Conservation (phyloP, 2,797 vertebrate species). For the Poecilia gillii region DNA sequence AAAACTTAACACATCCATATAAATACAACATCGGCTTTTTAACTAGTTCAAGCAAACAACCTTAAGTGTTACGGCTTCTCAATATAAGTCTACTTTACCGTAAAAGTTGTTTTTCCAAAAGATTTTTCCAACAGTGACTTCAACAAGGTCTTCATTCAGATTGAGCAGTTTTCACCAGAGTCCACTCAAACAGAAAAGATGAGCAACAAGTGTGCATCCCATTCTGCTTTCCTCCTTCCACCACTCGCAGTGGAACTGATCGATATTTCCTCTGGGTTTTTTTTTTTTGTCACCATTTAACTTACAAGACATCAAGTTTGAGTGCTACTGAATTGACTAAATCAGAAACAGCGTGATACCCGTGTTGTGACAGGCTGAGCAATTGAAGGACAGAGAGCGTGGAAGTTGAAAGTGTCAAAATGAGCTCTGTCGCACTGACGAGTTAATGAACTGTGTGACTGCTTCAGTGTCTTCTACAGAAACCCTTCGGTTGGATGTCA, state of each 20-base stretch:
- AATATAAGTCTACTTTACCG: not conserved
- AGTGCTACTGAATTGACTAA: conserved; percentile 3
- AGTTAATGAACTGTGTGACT: conserved; percentile 19
- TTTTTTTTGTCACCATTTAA: not conserved
- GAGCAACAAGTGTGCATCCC: not conserved
- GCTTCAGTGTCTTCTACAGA: conserved; percentile 6
- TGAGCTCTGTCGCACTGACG: conserved; percentile 5
- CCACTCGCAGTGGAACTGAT: not conserved
- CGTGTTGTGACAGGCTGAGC: conserved; percentile 3
- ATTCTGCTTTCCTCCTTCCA: not conserved
- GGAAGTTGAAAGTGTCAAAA: not conserved
- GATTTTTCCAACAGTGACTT: not conserved
- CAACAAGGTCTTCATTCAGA: not conserved
- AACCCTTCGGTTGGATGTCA: conserved; percentile 15
- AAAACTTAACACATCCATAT: not conserved
- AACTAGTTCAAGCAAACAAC: not conserved
- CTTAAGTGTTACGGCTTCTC: not conserved
- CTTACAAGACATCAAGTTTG: not conserved
- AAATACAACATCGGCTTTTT: not conserved
- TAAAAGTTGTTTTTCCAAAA: not conserved
- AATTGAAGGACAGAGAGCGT: conserved; percentile 2
- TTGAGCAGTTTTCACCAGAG: not conserved
- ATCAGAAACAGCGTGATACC: conserved; percentile 5
- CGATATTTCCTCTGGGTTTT: not conserved
- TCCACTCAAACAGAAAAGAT: not conserved